Conservation (phyloP, 2,797 vertebrate species). For the Lutjanus campechanus region DNA sequence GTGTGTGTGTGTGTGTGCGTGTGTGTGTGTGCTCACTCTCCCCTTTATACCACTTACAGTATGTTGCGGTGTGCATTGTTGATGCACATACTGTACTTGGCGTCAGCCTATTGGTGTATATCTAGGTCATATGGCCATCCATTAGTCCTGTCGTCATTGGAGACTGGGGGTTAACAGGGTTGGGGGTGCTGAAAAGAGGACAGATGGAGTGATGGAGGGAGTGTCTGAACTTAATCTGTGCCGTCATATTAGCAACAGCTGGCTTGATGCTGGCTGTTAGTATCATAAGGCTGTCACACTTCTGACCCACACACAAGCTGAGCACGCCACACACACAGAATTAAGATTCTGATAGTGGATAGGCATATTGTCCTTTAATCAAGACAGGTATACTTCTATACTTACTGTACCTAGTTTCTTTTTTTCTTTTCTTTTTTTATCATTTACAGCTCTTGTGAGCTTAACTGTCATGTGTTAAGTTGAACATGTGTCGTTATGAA, state of each 20-base stretch:
- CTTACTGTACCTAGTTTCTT: background rate
- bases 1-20: background rate
- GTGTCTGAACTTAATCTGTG: conserved; percentile 73
- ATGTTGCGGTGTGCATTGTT: conserved; percentile 17
- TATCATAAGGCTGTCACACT: conserved; percentile 36
- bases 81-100: conserved; percentile 43
- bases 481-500: background rate
- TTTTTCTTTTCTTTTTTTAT: background rate
- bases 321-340: background rate
- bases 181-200: conserved; percentile 43
- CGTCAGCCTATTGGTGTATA: conserved; percentile 59
- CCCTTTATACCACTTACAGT: background rate
- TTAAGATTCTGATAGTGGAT: background rate
- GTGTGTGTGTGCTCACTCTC: background rate
- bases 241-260: conserved; percentile 73
- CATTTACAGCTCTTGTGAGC: background rate
- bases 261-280: conserved; percentile 52
- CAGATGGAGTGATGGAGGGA: conserved; percentile 55
- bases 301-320: conserved; percentile 9
- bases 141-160: conserved; percentile 57
- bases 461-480: background rate
- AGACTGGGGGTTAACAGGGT: conserved; percentile 55
- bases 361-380: background rate
- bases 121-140: conserved; percentile 78
- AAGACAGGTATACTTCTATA: background rate